Evolutionary conservation across 2,113 vertebrate genomes (phyloP), one percentile per base, ranked within the genome.

Genomic region (Toxotes chatareus): DNA sequence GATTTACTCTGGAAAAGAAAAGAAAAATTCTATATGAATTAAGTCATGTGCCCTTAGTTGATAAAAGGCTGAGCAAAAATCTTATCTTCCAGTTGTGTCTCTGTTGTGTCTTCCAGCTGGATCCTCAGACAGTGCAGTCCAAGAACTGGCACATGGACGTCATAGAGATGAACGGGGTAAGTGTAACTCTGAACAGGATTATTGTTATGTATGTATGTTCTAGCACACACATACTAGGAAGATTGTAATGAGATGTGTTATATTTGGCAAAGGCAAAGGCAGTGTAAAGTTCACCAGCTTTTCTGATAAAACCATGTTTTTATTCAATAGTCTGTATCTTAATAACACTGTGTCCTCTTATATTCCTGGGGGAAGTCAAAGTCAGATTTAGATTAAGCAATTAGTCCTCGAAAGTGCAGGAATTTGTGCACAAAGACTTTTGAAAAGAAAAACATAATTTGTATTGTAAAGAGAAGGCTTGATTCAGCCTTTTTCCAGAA

Each of bases 151-250:
- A 99, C 87, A 95, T 97, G 85, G 97, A 99, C 0, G 97, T 99
- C 93, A 99, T 99, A 3, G 98, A 99, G 95, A 99, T 99, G 98
- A 99, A 99, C 0, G 98, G 98, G 96, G 98, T 99, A 91, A 3
- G 4, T 16, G 62, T 21, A 32, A 4, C 42, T 61, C 57, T 73
- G 9, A 47, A 12, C 60, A 7, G 6, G 49, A 36, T 16, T 59
- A 32, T 14, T 63, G 32, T n/a, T n/a, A n/a, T n/a, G n/a, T n/a
- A n/a, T n/a, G n/a, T n/a, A n/a, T n/a, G n/a, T n/a, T n/a, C n/a
- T n/a, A n/a, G n/a, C n/a, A n/a, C n/a, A n/a, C n/a, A 32, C 40
- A 40, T 10, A 10, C 40, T 64, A 7, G 36, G n/a, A 8, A 12
- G 42, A 21, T 49, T 63, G 19, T 68, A 2, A 34, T 63, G 19